phyloP scores from a whole-genome alignment of 1,140 invertebrate genomes.

The Ips typographus region DNA sequence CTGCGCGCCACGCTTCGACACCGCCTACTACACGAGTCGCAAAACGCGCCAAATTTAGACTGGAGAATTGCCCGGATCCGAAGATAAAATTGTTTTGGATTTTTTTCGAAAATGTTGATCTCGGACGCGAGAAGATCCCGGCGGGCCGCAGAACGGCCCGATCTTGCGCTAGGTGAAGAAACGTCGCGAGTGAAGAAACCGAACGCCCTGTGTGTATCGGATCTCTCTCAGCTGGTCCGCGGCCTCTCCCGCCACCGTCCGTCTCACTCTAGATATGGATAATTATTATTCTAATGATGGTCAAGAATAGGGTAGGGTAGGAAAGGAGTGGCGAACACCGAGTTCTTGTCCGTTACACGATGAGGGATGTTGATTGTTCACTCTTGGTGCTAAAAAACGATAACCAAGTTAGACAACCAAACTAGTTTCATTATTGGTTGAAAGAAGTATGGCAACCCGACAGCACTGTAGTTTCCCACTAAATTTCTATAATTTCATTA shows the following conservation, averaged over 20 bases:
- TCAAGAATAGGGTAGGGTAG: slow-evolving; percentile 28
- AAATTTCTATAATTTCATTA: too few relatives aligned
- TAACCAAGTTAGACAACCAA: too few relatives aligned
- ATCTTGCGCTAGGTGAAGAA: slow-evolving; percentile 35
- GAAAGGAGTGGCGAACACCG: slow-evolving; percentile 31
- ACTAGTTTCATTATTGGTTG: too few relatives aligned
- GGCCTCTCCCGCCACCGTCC: slow-evolving; percentile 34
- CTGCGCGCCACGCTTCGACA: slow-evolving; percentile 10
- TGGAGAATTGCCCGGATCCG: slow-evolving; percentile 8
- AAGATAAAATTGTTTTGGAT: slow-evolving; percentile 5
- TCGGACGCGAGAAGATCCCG: neutral
- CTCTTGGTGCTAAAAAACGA: too few relatives aligned
- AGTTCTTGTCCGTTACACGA: slow-evolving; percentile 17
- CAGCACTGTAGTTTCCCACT: too few relatives aligned
- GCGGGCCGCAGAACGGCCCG: neutral
- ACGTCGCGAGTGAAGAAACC: slow-evolving; percentile 34
- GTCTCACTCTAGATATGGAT: slow-evolving; percentile 30
- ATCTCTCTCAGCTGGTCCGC: slow-evolving; percentile 32
- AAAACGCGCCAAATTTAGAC: slow-evolving; percentile 22
- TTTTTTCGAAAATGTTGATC: neutral
- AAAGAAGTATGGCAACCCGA: too few relatives aligned
- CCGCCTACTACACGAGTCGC: slow-evolving; percentile 4
- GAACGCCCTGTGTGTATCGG: slow-evolving; percentile 14
- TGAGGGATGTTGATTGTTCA: slow-evolving; percentile 4
- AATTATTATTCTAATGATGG: slow-evolving; percentile 39